Conservation (phyloP, 2,797 vertebrate genomes). For the Miopithecus talapoin region DNA sequence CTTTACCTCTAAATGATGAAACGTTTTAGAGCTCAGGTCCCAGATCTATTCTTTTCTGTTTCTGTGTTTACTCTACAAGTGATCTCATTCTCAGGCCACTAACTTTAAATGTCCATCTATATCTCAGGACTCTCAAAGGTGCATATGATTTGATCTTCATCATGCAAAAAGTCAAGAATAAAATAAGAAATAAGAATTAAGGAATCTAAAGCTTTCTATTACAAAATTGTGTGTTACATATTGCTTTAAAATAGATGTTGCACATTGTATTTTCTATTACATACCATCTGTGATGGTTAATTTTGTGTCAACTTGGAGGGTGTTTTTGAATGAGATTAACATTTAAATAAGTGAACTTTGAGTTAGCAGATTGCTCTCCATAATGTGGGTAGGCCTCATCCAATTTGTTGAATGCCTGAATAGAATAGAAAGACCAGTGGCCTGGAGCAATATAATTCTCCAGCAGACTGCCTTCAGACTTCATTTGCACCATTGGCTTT, state of each 20-base stretch:
- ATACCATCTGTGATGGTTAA: not conserved
- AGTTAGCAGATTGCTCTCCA: not conserved
- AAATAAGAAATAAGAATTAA: not conserved
- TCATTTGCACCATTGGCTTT: not conserved
- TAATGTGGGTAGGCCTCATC: not conserved
- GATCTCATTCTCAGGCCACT: not conserved
- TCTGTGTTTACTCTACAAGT: not conserved
- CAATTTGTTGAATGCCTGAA: not conserved
- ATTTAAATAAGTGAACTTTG: conserved; percentile 23
- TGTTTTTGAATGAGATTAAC: conserved; percentile 11
- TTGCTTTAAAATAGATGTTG: not conserved
- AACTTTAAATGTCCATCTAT: not conserved
- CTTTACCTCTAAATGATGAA: not conserved
- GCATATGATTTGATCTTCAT: not conserved
- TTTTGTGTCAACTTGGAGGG: not conserved
- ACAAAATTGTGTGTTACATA: not conserved
- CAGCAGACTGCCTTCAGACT: not conserved
- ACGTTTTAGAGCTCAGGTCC: not conserved
- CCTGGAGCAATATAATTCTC: not conserved
- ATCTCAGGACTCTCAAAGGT: not conserved
- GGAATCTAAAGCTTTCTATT: not conserved
- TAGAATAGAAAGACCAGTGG: not conserved
- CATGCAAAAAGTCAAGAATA: not conserved
- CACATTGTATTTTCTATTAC: not conserved
- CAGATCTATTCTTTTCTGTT: not conserved